phyloP scores from a whole-genome alignment of 2,888 invertebrate genomes.

The Athetis lepigone region DNA sequence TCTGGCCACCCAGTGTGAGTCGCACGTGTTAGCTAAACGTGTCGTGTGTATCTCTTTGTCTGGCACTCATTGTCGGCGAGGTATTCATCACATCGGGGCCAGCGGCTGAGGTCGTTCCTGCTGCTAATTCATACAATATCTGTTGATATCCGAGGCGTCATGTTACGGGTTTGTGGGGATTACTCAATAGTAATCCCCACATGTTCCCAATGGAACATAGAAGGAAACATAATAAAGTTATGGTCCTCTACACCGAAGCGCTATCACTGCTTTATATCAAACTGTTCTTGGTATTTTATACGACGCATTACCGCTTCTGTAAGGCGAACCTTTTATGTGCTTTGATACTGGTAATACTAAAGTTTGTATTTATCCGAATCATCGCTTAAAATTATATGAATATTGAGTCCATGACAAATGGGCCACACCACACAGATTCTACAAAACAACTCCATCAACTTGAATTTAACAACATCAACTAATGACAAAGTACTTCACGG shows the following conservation, averaged over 20 bases:
- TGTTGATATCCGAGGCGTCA: slow-evolving; percentile 7
- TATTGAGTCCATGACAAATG: no score
- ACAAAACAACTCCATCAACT: neutral
- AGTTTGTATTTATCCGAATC: neutral
- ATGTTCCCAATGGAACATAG: no score
- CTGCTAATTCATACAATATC: slow-evolving; percentile 4
- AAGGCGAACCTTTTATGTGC: no score
- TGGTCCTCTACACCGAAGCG: no score
- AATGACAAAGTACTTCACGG: neutral
- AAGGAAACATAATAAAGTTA: no score
- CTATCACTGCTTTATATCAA: no score
- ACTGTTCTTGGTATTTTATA: no score
- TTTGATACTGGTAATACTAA: no score
- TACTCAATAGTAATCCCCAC: neutral
- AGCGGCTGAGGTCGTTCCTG: slow-evolving; percentile 26
- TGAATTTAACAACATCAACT: neutral
- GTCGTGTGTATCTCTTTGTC: slow-evolving; percentile 47
- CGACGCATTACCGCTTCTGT: no score
- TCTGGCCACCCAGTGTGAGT: no score
- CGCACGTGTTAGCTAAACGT: slow-evolving; percentile 5
- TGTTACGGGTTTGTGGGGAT: neutral
- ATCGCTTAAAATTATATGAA: neutral
- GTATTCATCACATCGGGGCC: slow-evolving; percentile 42
- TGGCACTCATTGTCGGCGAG: slow-evolving; percentile 35
- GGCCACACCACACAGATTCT: neutral